Evolutionary conservation across 2,113 vertebrate genomes (phyloP), one percentile per base, ranked within the genome.

Genomic region (Chroicocephalus ridibundus): DNA sequence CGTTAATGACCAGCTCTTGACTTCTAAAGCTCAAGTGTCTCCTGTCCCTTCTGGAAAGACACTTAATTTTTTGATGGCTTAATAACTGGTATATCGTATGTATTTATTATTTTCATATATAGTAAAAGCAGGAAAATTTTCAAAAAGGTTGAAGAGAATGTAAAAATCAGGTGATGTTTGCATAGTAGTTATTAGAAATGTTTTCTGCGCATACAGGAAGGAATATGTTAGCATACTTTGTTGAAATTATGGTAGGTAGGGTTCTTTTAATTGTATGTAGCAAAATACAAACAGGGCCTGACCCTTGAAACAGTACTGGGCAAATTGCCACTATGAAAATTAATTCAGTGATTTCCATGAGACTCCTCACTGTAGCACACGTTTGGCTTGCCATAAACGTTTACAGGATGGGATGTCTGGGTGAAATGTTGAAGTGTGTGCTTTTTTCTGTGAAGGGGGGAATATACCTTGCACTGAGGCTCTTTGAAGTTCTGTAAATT

Each of bases 31-130:
- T 86, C 69, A 76, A 82, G 75, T 91, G 69, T 75, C 68, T 84
- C 47, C n/a, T 81, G 68, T 91, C 78, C 91, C 61, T 94, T 95
- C 70, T 61, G 77, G 78, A 90, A 93, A 72, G 54, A 93, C 32
- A 78, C 22, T 5, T 87, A 55, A 57, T 92, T 94, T 85, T 95
- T 94, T 70, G 47, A 64, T 91, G 93, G 91, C 90, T 94, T 74
- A 82, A 46, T 96, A 92, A 60, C 68, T 97, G 86, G 14, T 86
- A 60, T 97, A 97, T 86, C 75, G 13, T 91, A 90, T 83, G 51
- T 98, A 98, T 98, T 98, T 98, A 98, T 98, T 98, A 78, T 96
- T 97, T 97, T 95, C 66, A 52, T 71, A 32, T 96, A 80, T 90
- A 90, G 91, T 95, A 97, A 96, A 86, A 92, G 60, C 79, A 93